Evolutionary conservation across 2,113 vertebrate species (phyloP).

Genomic region (Herpetotheres cachinnans): DNA sequence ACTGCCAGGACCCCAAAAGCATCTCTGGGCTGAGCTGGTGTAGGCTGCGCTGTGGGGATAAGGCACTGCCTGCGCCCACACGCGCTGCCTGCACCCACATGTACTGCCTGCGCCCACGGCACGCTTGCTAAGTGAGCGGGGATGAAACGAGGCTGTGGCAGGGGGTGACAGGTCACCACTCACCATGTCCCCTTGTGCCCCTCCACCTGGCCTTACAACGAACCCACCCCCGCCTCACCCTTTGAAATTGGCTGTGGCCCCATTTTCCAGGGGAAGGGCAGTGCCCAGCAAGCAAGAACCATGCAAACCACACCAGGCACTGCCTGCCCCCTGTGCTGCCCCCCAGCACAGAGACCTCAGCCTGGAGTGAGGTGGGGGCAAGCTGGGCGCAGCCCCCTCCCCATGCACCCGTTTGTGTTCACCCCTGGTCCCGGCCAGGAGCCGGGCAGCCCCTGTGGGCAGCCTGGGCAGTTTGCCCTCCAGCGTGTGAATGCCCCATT

Average conservation of each 20-base stretch:
- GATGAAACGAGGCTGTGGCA: rapidly evolving
- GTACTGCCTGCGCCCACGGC: rapidly evolving
- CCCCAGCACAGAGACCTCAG: not conserved
- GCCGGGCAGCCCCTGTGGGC: not conserved
- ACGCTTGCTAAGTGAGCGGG: rapidly evolving
- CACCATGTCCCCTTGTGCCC: not conserved
- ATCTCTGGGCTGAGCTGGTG: not conserved
- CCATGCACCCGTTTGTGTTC: not conserved
- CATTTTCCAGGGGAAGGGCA: not conserved
- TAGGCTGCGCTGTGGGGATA: not conserved
- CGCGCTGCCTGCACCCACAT: not conserved
- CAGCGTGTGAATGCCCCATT: slow-evolving; percentile 49
- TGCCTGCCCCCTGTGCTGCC: not conserved
- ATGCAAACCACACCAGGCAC: not conserved
- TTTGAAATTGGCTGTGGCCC: not conserved
- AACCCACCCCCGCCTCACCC: not conserved
- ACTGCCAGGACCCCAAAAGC: not conserved
- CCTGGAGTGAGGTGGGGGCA: not conserved
- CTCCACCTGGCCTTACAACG: not conserved
- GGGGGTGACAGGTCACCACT: not conserved
- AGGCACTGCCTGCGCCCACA: not conserved
- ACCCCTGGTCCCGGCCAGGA: rapidly evolving
- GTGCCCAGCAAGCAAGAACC: not conserved
- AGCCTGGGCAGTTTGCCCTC: slow-evolving; percentile 29
- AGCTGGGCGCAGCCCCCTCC: not conserved